A percentile compares a stretch with the other conserved stretches of the same genome.
Evolutionary conservation across 1,140 invertebrate species (phyloP).

Genomic region (Doryteuthis pealeii): DNA sequence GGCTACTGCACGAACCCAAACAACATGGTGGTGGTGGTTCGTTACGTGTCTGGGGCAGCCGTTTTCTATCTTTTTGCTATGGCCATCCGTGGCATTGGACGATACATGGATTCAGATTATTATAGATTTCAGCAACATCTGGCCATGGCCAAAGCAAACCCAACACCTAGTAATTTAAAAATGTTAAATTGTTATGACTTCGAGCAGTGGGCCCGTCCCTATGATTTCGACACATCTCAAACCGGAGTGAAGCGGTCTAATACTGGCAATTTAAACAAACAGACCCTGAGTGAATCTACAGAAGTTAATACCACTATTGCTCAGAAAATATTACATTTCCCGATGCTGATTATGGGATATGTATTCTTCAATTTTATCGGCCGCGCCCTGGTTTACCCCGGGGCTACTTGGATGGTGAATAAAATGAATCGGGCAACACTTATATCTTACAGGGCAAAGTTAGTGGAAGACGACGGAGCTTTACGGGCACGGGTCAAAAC

Average conservation of each 20-base stretch:
- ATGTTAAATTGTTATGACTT: slow-evolving; percentile 7
- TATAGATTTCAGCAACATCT: neutral
- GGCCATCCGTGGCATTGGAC: neutral
- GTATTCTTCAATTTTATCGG: slow-evolving; percentile 65
- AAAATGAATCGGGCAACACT: slow-evolving; percentile 55
- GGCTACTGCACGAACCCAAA: neutral
- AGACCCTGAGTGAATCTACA: neutral
- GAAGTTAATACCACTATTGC: neutral
- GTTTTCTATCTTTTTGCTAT: neutral
- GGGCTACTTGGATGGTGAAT: slow-evolving; percentile 76
- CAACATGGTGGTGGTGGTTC: neutral
- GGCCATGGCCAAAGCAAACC: neutral
- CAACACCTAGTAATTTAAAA: neutral
- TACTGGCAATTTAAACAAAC: neutral
- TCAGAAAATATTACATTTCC: neutral
- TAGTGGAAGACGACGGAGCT: slow-evolving; percentile 71
- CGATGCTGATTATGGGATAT: neutral
- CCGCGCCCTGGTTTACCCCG: slow-evolving; percentile 88
- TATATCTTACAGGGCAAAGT: slow-evolving; percentile 71
- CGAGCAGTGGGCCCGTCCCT: neutral
- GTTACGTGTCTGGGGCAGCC: neutral
- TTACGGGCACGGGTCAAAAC: slow-evolving; percentile 78
- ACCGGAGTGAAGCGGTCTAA: neutral
- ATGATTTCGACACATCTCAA: neutral
- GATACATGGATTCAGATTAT: neutral